A percentile compares a stretch with the other conserved stretches of the same genome.
Evolutionary conservation across 2,797 vertebrate genomes (phyloP).

Genomic region (Naso thynnoides): DNA sequence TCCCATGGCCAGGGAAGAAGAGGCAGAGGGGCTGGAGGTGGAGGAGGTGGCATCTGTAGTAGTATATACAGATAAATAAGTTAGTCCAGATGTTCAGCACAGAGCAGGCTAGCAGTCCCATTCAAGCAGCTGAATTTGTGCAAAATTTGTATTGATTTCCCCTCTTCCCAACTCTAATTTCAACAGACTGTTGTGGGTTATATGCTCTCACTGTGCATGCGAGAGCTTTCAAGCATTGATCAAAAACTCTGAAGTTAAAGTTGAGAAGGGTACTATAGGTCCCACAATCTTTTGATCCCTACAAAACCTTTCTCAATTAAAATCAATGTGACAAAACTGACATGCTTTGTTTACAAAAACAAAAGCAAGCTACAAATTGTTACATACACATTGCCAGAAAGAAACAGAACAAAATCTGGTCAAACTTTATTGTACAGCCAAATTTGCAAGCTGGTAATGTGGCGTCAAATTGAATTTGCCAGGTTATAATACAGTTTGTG

Average conservation of each 20-base stretch:
- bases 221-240: conserved; percentile 80
- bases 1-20: conserved; percentile 96
- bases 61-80: conserved; percentile 91
- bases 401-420: conserved; percentile 79
- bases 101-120: conserved; percentile 98
- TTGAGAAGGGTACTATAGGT: conserved; percentile 83
- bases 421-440: conserved; percentile 80
- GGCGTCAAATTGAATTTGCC: conserved; percentile 79
- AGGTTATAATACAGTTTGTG: conserved; percentile 82
- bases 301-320: conserved; percentile 75
- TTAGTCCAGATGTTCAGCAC: conserved; percentile 88
- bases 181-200: conserved; percentile 74
- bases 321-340: conserved; percentile 84
- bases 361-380: conserved; percentile 85
- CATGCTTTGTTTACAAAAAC: conserved; percentile 88
- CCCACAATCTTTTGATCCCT: conserved; percentile 81
- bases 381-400: conserved; percentile 85
- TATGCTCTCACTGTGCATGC: conserved; percentile 84
- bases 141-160: conserved; percentile 86
- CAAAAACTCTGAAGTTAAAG: conserved; percentile 83
- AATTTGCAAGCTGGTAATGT: conserved; percentile 83
- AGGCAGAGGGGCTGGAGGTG: conserved; percentile 91
- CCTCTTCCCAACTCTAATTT: conserved; percentile 85
- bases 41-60: conserved; percentile 97
- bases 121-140: conserved; percentile 93